phyloP scores from a whole-genome alignment of 2,797 vertebrate genomes.

The Rhinogobio ventralis region DNA sequence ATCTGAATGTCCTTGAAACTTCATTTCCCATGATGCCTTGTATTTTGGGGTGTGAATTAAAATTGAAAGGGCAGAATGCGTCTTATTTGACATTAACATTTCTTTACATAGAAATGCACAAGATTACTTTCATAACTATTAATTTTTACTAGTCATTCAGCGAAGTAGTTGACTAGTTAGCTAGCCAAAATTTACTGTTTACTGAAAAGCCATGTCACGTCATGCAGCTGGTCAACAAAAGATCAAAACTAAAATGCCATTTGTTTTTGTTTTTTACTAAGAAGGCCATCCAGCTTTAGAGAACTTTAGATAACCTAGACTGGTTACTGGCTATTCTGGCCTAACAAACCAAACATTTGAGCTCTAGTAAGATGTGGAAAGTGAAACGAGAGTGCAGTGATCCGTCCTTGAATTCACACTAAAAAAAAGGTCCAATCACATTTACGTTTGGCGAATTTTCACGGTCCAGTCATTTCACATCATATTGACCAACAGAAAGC shows the following conservation, averaged over 20 bases:
- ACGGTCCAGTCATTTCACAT: neutral
- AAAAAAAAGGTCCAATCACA: neutral
- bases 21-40: constrained; percentile 68
- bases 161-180: neutral
- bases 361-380: neutral
- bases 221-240: neutral
- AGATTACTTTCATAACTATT: neutral
- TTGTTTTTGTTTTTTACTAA: no score
- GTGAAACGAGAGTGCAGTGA: neutral
- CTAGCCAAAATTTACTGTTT: neutral
- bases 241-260: neutral
- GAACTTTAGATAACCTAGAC: constrained; percentile 25
- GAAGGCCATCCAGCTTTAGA: constrained; percentile 34
- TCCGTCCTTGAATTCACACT: neutral
- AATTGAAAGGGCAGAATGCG: neutral
- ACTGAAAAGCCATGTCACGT: neutral
- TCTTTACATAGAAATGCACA: neutral
- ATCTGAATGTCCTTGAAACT: constrained; percentile 70
- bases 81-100: neutral
- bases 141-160: neutral
- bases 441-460: neutral
- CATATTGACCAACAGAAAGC: neutral
- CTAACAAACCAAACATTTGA: constrained; percentile 18
- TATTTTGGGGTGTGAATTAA: constrained; percentile 29
- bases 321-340: constrained; percentile 11